Conservation (phyloP, 2,888 invertebrate genomes). For the Sarcophaga subvicina region DNA sequence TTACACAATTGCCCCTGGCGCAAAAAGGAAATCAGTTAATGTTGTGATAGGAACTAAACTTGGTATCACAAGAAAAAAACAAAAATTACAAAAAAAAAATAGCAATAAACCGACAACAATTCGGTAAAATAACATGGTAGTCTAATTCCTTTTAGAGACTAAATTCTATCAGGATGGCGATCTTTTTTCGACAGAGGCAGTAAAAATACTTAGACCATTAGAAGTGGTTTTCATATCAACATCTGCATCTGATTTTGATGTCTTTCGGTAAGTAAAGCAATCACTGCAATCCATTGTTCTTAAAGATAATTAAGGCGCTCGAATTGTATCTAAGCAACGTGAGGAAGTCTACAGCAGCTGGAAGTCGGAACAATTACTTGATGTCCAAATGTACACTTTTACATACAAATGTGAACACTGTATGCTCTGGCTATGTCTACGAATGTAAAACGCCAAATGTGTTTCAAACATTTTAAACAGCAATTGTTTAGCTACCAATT, state of each 20-base stretch:
- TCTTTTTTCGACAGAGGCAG: neutral
- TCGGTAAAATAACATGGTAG: conserved; percentile 32
- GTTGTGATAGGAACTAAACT: neutral
- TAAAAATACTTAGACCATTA: neutral
- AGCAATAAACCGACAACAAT: neutral
- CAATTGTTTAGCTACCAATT: conserved; percentile 34
- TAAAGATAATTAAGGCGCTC: conserved; percentile 72
- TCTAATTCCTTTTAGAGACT: conserved; percentile 50
- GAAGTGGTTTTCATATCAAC: conserved; percentile 28
- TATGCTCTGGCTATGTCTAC: conserved; percentile 7
- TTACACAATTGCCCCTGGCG: conserved; percentile 54
- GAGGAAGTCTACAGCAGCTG: conserved; percentile 68
- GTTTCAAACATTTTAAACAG: conserved; percentile 25
- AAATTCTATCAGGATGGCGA: conserved; percentile 40
- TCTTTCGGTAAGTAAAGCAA: conserved; percentile 61
- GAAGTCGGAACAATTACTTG: conserved; percentile 66
- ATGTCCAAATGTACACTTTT: conserved; percentile 57
- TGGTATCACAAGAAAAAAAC: conserved; percentile 41
- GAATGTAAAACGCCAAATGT: conserved; percentile 17
- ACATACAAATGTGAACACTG: conserved; percentile 19
- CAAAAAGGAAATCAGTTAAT: conserved; percentile 62
- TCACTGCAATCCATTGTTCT: conserved; percentile 67
- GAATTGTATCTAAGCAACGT: conserved; percentile 68
- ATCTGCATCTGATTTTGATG: conserved; percentile 48
- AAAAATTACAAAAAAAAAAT: neutral